Percentiles rank a stretch among this genome's conserved stretches.
Conservation (phyloP, 2,888 invertebrate species). For the Hypolimnas misippus region DNA sequence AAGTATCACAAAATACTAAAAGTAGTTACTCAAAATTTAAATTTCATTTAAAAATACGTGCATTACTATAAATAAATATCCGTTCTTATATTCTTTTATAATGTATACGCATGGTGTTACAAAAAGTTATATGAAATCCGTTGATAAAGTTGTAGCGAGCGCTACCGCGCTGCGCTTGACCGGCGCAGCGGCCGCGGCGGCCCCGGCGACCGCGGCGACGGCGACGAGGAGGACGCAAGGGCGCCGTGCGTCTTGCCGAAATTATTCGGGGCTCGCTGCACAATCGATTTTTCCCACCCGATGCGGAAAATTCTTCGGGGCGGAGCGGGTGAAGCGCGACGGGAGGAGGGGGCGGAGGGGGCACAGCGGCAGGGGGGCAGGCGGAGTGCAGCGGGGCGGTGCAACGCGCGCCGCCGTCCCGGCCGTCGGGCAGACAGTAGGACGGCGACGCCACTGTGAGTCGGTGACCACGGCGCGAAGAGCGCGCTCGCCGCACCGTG, state of each 20-base stretch:
- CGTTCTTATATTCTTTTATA: not conserved
- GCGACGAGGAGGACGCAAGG: slow-evolving; percentile 69
- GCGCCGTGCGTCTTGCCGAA: slow-evolving; percentile 84
- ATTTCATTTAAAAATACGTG: not conserved
- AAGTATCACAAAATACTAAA: no score
- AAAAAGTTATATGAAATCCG: not conserved
- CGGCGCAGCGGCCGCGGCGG: slow-evolving; percentile 18
- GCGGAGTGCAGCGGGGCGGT: slow-evolving; percentile 83
- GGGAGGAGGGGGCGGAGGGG: slow-evolving; percentile 58
- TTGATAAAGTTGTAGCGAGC: not conserved
- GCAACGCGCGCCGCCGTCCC: slow-evolving; percentile 80
- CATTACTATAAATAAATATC: not conserved
- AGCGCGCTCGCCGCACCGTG: slow-evolving; percentile 82
- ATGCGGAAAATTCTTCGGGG: slow-evolving; percentile 83
- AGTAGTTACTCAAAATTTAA: no score
- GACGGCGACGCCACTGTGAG: slow-evolving; percentile 83
- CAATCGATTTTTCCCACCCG: slow-evolving; percentile 85
- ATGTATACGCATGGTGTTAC: not conserved
- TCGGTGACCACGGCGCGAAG: slow-evolving; percentile 82
- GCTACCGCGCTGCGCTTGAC: slow-evolving; percentile 22
- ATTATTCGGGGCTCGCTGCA: slow-evolving; percentile 83
- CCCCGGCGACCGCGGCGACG: slow-evolving; percentile 42
- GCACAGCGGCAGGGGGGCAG: slow-evolving; percentile 70
- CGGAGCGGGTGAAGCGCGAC: slow-evolving; percentile 74
- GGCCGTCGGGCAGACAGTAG: slow-evolving; percentile 80